These are phyloP conservation scores for Zootoca vivipara DNA, from an alignment of 2,113 vertebrate species.

Conservation along the genomic window DNA sequence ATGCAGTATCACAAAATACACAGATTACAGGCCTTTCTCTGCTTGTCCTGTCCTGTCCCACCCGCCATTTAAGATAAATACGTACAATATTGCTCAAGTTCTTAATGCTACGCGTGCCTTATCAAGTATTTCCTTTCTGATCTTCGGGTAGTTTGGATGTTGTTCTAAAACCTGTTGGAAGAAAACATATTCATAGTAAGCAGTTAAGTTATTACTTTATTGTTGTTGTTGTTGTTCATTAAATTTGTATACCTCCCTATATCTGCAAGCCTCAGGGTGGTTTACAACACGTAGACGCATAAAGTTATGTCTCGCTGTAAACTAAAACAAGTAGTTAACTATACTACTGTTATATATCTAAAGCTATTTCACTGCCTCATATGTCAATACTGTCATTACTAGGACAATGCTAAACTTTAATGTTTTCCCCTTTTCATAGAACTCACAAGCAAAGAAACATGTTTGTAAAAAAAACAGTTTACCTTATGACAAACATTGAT, in stretches of 20 bases:
- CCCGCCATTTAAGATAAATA: conserved; percentile 11
- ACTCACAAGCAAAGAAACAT: too few relatives aligned
- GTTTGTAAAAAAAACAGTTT: conserved; percentile 32
- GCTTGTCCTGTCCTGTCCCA: too few relatives aligned
- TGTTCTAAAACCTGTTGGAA: conserved; percentile 86
- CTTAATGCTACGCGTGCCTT: conserved; percentile 91
- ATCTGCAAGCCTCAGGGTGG: too few relatives aligned
- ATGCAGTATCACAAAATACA: neutral
- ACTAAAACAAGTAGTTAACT: neutral
- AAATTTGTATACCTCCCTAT: too few relatives aligned
- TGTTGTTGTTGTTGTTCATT: too few relatives aligned
- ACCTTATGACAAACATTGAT: conserved; percentile 96
- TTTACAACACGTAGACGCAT: too few relatives aligned
- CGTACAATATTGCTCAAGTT: conserved; percentile 66
- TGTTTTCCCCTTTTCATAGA: too few relatives aligned
- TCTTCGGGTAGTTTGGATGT: conserved; percentile 94
- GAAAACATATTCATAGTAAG: conserved; percentile 33
- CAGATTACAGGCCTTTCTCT: neutral
- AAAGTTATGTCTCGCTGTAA: neutral
- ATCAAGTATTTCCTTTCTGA: conserved; percentile 96
- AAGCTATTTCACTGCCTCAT: neutral
- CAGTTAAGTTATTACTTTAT: neutral
- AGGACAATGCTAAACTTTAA: too few relatives aligned
- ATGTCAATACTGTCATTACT: too few relatives aligned
- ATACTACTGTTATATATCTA: neutral